Conservation (phyloP, 2,888 invertebrate genomes). For the Pachliopta kotzebuea region DNA sequence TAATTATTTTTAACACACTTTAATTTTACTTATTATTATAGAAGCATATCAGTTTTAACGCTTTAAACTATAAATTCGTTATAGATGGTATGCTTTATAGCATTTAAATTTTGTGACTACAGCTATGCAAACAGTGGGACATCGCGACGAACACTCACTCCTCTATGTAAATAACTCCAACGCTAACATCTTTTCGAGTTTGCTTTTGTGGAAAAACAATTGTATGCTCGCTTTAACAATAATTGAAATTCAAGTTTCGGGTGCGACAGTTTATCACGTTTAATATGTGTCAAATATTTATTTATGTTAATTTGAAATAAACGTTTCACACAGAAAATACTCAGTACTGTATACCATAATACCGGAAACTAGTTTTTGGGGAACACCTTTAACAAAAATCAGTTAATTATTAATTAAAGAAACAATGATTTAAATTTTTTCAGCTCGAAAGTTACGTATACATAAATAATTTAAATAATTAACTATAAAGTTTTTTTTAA, state of each 20-base stretch:
- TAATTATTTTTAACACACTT: too few species aligned
- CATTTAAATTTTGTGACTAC: slow-evolving; percentile 25
- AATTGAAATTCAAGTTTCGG: slow-evolving; percentile 6
- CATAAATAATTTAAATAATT: neutral
- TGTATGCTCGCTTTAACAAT: slow-evolving; percentile 7
- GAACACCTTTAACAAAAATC: neutral
- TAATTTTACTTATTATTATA: too few species aligned
- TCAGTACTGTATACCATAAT: neutral
- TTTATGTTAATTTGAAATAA: neutral
- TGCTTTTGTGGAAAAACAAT: slow-evolving; percentile 19
- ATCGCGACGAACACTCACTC: slow-evolving; percentile 17
- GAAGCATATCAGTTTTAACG: too few species aligned
- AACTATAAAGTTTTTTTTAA: neutral
- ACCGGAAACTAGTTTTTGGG: too few species aligned
- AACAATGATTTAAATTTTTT: too few species aligned
- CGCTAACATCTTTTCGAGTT: slow-evolving; percentile 25
- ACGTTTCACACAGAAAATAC: neutral
- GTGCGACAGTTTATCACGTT: neutral
- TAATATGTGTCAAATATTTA: neutral
- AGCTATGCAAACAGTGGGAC: slow-evolving; percentile 13
- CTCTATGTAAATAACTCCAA: slow-evolving; percentile 23
- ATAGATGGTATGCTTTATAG: slow-evolving; percentile 8
- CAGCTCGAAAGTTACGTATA: too few species aligned
- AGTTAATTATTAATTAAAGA: neutral
- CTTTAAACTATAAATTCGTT: neutral